Conservation (phyloP, 1,140 invertebrate genomes). For the Odontomachus brunneus region DNA sequence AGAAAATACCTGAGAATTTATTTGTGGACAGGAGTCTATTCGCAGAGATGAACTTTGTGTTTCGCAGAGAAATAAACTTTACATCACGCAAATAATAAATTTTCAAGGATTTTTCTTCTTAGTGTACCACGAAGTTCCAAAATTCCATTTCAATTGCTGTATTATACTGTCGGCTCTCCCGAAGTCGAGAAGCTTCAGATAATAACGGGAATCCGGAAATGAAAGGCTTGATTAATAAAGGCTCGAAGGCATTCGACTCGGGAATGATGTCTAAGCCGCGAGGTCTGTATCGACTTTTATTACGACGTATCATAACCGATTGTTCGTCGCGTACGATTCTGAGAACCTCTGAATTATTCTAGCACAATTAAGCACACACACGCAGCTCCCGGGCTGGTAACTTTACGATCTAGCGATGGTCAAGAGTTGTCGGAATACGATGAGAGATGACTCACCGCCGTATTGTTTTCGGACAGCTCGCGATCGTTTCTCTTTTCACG, state of each 20-base stretch:
- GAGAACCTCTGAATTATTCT: slow-evolving; percentile 68
- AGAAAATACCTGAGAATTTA: too few relatives aligned
- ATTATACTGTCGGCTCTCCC: too few relatives aligned
- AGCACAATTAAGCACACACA: slow-evolving; percentile 34
- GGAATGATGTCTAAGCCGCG: slow-evolving; percentile 22
- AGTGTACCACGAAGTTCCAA: too few relatives aligned
- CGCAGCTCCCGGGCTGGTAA: slow-evolving; percentile 59
- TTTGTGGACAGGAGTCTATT: too few relatives aligned
- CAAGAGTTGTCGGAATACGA: slow-evolving; percentile 40
- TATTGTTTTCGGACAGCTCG: slow-evolving; percentile 30
- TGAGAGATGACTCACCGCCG: slow-evolving; percentile 50
- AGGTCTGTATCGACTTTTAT: slow-evolving; percentile 58
- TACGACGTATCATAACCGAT: slow-evolving; percentile 57
- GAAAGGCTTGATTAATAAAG: slow-evolving; percentile 6
- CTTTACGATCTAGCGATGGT: slow-evolving; percentile 54
- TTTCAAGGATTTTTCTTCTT: too few relatives aligned
- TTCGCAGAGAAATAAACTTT: too few relatives aligned
- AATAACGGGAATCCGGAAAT: too few relatives aligned
- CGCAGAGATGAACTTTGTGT: too few relatives aligned
- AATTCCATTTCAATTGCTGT: too few relatives aligned
- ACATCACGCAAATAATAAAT: too few relatives aligned
- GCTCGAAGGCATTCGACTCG: neutral
- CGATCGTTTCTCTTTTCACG: slow-evolving; percentile 26
- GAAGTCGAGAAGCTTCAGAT: too few relatives aligned
- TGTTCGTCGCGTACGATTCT: slow-evolving; percentile 62